Percentiles rank a stretch among this genome's conserved stretches.
Evolutionary conservation across 2,888 invertebrate genomes (phyloP).

Genomic region (Allygus modestus): DNA sequence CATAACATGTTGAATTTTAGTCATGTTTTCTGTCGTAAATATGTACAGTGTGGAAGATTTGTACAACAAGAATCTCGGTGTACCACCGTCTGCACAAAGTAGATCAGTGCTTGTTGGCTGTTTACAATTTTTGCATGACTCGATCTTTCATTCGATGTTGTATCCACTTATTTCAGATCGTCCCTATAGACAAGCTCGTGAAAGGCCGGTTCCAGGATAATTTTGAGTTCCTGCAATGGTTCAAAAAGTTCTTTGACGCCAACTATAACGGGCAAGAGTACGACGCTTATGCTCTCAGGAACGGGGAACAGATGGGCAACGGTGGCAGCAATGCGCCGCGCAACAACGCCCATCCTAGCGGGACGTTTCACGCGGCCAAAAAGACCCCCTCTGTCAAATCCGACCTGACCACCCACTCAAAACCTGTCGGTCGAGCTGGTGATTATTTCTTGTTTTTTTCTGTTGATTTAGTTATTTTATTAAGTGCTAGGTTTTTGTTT

Average conservation of each 20-base stretch:
- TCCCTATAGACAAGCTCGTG: conserved; percentile 95
- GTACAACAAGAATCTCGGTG: neutral
- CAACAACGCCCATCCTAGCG: conserved; percentile 60
- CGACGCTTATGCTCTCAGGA: conserved; percentile 91
- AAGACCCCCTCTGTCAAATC: conserved; percentile 18
- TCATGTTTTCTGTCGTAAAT: too few relatives aligned
- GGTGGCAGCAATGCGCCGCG: conserved; percentile 78
- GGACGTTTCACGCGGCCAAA: conserved; percentile 29
- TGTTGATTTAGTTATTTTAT: conserved; percentile 16
- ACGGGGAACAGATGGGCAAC: conserved; percentile 90
- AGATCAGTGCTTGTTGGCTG: conserved; percentile 49
- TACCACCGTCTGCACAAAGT: conserved; percentile 30
- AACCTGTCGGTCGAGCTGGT: conserved; percentile 79
- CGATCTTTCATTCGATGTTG: neutral
- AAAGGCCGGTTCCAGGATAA: conserved; percentile 99
- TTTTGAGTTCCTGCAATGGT: conserved; percentile 99
- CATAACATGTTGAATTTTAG: too few relatives aligned
- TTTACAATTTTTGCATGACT: conserved; percentile 28
- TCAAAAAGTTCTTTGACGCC: conserved; percentile 99
- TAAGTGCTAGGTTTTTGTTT: neutral
- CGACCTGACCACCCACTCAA: conserved; percentile 34
- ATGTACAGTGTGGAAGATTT: neutral
- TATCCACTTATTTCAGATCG: conserved; percentile 80
- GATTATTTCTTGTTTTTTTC: conserved; percentile 44
- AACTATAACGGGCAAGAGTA: conserved; percentile 98